These are phyloP conservation scores for Lamellibrachia columna DNA, from an alignment of 2,888 invertebrate genomes.

Conservation along the genomic window DNA sequence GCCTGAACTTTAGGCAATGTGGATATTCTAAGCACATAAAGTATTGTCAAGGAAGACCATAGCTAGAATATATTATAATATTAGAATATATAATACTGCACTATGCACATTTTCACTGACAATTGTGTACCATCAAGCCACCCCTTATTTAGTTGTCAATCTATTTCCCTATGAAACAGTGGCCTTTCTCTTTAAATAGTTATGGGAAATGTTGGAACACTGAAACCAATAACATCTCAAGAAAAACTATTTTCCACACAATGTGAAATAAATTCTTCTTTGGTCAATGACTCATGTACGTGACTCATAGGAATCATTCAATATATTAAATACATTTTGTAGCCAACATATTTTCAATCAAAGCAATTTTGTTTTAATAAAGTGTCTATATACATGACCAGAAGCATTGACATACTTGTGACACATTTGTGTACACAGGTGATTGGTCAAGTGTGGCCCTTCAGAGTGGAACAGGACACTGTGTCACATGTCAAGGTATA, in stretches of 20 bases:
- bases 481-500: not conserved
- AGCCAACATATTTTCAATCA: not conserved
- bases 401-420: not conserved
- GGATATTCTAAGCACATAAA: not conserved
- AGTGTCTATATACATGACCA: not conserved
- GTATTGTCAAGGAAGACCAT: not conserved
- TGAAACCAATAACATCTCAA: too few species aligned
- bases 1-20: not conserved
- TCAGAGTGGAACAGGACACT: not conserved
- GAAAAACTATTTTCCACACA: too few species aligned
- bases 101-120: not conserved
- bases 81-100: not conserved
- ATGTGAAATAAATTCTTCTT: too few species aligned
- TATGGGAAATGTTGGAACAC: too few species aligned
- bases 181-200: too few species aligned
- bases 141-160: too few species aligned
- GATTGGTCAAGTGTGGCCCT: not conserved
- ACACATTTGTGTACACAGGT: constrained; percentile 2
- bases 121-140: too few species aligned
- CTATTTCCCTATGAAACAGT: too few species aligned
- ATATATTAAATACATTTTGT: not conserved
- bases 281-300: too few species aligned
- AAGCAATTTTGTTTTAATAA: not conserved
- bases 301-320: not conserved
- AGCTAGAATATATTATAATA: not conserved